Percentiles rank a stretch among this genome's conserved stretches.
Conservation (phyloP, 2,113 vertebrate genomes). For the Stictonetta naevosa region DNA sequence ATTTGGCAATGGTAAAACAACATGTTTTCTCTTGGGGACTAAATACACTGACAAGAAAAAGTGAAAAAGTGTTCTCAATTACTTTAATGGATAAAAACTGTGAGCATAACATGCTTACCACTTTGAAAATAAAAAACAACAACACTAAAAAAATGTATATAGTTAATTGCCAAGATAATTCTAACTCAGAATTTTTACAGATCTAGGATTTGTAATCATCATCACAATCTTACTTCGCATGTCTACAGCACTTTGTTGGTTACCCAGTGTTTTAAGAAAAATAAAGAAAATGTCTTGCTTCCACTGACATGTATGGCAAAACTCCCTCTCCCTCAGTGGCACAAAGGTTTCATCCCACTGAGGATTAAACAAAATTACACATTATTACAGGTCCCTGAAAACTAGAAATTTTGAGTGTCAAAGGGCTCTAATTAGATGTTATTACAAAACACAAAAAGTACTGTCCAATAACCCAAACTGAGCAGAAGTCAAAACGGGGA, state of each 20-base stretch:
- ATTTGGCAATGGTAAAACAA: background rate
- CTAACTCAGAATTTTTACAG: background rate
- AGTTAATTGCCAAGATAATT: background rate
- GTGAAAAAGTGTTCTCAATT: background rate
- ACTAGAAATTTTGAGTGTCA: background rate
- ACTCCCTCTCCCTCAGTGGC: background rate
- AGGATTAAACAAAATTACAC: background rate
- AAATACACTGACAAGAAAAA: background rate
- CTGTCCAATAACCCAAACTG: background rate
- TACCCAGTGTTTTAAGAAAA: background rate
- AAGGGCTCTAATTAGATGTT: background rate
- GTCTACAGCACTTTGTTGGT: background rate
- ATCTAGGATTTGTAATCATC: background rate
- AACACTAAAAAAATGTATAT: background rate
- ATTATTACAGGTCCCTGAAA: background rate
- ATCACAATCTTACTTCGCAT: background rate
- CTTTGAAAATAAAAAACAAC: background rate
- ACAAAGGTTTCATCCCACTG: background rate
- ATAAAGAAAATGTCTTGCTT: background rate
- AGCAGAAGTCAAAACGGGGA: background rate
- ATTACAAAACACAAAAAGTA: background rate
- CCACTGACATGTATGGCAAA: background rate
- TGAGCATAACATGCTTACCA: background rate
- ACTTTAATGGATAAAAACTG: slow-evolving; percentile 10
- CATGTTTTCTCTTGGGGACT: slow-evolving; percentile 19